Evolutionary conservation across 1,140 invertebrate species (phyloP), one percentile per base, ranked within the genome.

Genomic region (Aporrectodea caliginosa): DNA sequence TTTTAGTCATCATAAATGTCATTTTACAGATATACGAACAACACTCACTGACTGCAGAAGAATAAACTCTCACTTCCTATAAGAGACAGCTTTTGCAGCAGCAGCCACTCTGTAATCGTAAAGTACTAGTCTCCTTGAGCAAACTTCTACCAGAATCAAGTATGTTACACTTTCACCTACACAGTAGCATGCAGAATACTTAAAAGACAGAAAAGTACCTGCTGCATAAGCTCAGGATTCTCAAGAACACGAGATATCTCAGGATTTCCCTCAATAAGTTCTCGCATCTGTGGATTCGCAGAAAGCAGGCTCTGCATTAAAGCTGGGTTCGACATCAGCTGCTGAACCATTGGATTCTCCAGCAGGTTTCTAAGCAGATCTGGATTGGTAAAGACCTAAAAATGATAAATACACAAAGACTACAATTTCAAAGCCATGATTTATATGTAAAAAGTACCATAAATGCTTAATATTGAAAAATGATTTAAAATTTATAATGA

Each of bases 201-300:
- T n/a, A n/a, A n/a, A n/a, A n/a, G n/a, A n/a, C n/a, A n/a, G n/a
- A n/a, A n/a, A n/a, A n/a, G n/a, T n/a, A n/a, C 87, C 85, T 88
- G 87, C 83, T 88, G 84, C 85, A 89, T 89, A 75, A 99, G 88
- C 85, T 98, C 97, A 0, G 98, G 98, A 90, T 99, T 99, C 87
- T 98, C 99, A 43, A 99, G 89, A 92, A 99, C 97, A 87, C 99
- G 98, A 87, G 93, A 97, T 77, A 99, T 96, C 90, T 99, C 98
- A 32, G 98, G 98, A 90, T 99, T 98, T 84, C 96, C 87, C 90
- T 95, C 93, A 92, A 99, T 98, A 22, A 99, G 89, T 84, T 98
- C 94, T 88, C 98, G 96, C 94, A 99, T 98, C 88, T 99, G 97
- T 35, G 98, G 98, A 90, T 99, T 99, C n/a, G 94, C 93, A 76